Conservation (phyloP, 2,113 vertebrate species). For the Muntiacus reevesi region DNA sequence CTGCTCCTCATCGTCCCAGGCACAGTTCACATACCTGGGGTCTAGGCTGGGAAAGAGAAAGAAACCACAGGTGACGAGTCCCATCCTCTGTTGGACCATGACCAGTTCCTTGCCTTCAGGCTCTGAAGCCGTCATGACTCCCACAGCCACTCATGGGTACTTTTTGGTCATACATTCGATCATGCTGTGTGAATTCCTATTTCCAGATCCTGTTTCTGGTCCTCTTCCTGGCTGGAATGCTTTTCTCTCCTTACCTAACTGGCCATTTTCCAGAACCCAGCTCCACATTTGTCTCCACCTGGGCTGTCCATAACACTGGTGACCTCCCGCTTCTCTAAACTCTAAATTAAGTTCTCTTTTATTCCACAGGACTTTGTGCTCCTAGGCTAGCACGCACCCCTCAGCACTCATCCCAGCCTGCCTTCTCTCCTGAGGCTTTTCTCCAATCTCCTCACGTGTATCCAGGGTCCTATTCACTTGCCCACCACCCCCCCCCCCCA, state of each 20-base stretch:
- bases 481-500: background rate
- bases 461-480: background rate
- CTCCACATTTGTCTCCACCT: background rate
- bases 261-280: background rate
- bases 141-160: background rate
- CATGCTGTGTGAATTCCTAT: accelerated
- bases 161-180: background rate
- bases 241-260: background rate
- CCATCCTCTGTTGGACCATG: background rate
- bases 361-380: background rate
- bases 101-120: background rate
- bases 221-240: background rate
- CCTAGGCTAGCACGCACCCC: background rate
- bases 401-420: background rate
- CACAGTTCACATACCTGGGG: conserved; percentile 75
- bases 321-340: background rate
- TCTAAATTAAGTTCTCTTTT: background rate
- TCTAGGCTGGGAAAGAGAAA: background rate
- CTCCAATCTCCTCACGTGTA: background rate
- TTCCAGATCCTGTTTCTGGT: background rate
- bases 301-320: background rate
- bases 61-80: background rate
- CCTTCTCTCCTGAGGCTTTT: background rate
- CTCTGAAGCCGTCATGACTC: accelerated
- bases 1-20: conserved; percentile 73